These are phyloP conservation scores for Ophraella communa DNA, from an alignment of 2,888 invertebrate genomes.

Conservation along the genomic window DNA sequence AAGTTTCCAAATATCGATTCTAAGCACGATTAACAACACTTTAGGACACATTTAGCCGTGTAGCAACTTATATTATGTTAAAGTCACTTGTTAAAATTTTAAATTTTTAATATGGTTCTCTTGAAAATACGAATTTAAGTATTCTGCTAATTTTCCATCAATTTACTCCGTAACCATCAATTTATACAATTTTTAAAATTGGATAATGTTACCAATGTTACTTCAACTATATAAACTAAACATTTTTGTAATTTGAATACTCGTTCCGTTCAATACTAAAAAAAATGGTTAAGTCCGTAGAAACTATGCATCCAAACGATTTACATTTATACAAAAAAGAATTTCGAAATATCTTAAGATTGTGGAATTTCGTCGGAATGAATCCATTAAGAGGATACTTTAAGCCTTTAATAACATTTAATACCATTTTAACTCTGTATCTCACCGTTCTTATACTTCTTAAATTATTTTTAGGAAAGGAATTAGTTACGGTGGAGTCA, in stretches of 20 bases:
- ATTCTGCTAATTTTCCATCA: neutral
- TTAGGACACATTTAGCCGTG: too few species aligned
- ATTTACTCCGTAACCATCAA: neutral
- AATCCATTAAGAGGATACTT: slow-evolving; percentile 24
- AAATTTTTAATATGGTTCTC: too few species aligned
- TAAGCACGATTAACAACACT: too few species aligned
- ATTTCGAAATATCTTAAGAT: slow-evolving; percentile 28
- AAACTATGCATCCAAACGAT: neutral
- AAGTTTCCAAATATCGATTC: too few species aligned
- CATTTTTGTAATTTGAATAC: neutral
- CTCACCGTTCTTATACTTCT: slow-evolving; percentile 25
- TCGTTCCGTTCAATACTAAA: neutral
- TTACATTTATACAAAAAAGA: slow-evolving; percentile 26
- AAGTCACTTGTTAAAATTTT: too few species aligned
- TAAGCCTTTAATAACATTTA: slow-evolving; percentile 27
- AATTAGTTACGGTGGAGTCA: slow-evolving; percentile 32
- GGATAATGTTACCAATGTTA: neutral
- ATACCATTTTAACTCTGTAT: slow-evolving; percentile 22
- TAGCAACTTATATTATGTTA: too few species aligned
- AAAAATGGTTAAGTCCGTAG: neutral
- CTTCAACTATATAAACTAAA: neutral
- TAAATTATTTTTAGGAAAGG: slow-evolving; percentile 20
- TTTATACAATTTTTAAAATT: neutral
- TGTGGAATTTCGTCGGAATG: slow-evolving; percentile 29
- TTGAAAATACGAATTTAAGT: too few species aligned